These are phyloP conservation scores for Phylloscopus whistleri DNA, from an alignment of 2,113 vertebrate genomes.

Conservation along the genomic window DNA sequence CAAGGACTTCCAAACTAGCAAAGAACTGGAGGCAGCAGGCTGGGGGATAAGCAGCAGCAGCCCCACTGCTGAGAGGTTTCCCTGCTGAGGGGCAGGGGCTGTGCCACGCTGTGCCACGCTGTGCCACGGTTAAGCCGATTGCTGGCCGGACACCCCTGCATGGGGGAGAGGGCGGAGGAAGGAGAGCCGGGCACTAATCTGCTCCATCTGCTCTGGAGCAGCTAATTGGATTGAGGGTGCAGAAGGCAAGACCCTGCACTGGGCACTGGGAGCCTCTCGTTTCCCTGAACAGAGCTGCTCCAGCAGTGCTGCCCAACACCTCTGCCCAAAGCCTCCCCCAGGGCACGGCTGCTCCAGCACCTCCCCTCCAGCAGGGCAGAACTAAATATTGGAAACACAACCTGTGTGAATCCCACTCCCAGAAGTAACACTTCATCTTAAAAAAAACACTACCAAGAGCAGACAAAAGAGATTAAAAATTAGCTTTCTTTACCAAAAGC, in stretches of 20 bases:
- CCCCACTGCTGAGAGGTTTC: not conserved
- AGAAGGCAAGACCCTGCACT: not conserved
- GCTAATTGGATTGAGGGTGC: conserved; percentile 30
- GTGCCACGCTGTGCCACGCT: not conserved
- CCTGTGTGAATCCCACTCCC: accelerated
- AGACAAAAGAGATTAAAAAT: not conserved
- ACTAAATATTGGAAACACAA: not conserved
- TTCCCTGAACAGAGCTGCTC: not conserved
- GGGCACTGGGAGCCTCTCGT: not conserved
- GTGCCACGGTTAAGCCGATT: not conserved
- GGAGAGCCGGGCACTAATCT: conserved; percentile 16
- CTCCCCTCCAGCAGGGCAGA: not conserved
- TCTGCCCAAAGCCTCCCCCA: not conserved
- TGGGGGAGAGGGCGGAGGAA: not conserved
- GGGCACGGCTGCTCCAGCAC: not conserved
- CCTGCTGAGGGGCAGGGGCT: not conserved
- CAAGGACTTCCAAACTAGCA: not conserved
- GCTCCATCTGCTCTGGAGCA: conserved; percentile 33
- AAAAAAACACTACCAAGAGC: not conserved
- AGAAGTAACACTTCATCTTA: not conserved
- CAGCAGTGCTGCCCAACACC: not conserved
- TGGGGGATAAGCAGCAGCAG: not conserved
- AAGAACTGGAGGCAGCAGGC: not conserved
- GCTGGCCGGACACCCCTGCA: not conserved
- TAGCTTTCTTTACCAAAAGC: not conserved